Conservation (phyloP, 2,113 vertebrate species). For the Epinephelus moara region DNA sequence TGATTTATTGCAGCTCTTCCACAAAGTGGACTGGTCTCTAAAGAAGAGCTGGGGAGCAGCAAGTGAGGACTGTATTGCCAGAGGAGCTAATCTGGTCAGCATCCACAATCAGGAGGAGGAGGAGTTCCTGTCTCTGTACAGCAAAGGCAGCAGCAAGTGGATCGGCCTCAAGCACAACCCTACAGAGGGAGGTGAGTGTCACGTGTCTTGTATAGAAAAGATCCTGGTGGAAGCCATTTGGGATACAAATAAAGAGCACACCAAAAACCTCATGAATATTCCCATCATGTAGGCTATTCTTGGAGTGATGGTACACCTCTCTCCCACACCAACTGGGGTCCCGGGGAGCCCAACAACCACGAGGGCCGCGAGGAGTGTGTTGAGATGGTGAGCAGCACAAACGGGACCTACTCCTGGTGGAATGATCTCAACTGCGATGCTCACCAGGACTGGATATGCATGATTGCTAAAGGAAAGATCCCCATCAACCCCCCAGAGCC, state of each 20-base stretch:
- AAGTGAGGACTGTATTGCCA: conserved; percentile 77
- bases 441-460: conserved; percentile 86
- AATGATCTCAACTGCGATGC: conserved; percentile 87
- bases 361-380: conserved; percentile 83
- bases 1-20: conserved; percentile 76
- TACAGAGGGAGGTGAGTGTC: conserved; percentile 79
- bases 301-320: conserved; percentile 82
- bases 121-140: conserved; percentile 77
- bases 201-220: neutral
- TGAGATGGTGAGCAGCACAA: conserved; percentile 83
- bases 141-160: conserved; percentile 81
- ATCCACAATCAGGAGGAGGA: conserved; percentile 83
- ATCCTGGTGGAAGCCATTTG: neutral
- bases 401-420: conserved; percentile 82
- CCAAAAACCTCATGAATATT: neutral
- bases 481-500: conserved; percentile 79
- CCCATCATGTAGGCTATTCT: conserved; percentile 72
- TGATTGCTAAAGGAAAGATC: conserved; percentile 78
- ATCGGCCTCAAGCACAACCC: conserved; percentile 83
- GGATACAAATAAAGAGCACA: neutral
- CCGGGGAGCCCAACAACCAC: conserved; percentile 84
- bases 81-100: conserved; percentile 82
- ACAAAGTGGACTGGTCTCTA: conserved; percentile 74
- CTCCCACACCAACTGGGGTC: conserved; percentile 86
- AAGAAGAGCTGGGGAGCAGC: conserved; percentile 85